Evolutionary conservation across 2,113 vertebrate genomes (phyloP), one percentile per base, ranked within the genome.

Genomic region (Oncorhynchus kisutch): DNA sequence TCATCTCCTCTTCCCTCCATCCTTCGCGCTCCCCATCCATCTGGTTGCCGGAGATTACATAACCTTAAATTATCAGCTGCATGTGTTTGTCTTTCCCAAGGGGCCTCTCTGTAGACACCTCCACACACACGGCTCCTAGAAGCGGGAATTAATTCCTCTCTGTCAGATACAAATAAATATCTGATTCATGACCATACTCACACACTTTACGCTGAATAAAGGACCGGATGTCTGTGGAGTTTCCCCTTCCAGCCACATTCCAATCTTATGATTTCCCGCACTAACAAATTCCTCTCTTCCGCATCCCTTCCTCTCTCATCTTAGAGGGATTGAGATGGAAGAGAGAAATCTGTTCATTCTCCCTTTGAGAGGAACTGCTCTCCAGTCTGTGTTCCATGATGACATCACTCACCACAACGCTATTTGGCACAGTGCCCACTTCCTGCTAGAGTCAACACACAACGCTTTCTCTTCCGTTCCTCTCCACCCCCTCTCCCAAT

Each of bases 51-150:
- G n/a, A 60, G 78, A 59, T 76, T 77, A 76, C 72, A 75, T 71
- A 65, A 82, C 71, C 73, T 84, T 85, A 81, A 71, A 70, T 75
- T 81, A 80, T 66, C 71, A 75, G 74, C 54, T 29, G 64, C 78
- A 70, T 68, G 22, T 29, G 76, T 39, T 48, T 68, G 67, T 22
- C 67, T 72, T 74, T 77, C 77, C 66, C 68, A 14, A 66, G 71
- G 25, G 72, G 34, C 67, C 45, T n/a, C 70, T 81, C 45, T 68
- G 70, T 51, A 4, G 64, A 72, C 73, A 77, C 65, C 70, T 75
- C 0, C 20, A 74, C 62, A 13, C 22, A 12, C 60, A 64, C 9
- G 8, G 39, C 39, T 39, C 2, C 39, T 39, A 9, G 39, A 39
- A 39, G 39, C 39, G 2, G 7, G 39, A 39, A 39, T 39, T 0